phyloP scores from a whole-genome alignment of 1,140 invertebrate genomes.

The Drosophila fuyamai region DNA sequence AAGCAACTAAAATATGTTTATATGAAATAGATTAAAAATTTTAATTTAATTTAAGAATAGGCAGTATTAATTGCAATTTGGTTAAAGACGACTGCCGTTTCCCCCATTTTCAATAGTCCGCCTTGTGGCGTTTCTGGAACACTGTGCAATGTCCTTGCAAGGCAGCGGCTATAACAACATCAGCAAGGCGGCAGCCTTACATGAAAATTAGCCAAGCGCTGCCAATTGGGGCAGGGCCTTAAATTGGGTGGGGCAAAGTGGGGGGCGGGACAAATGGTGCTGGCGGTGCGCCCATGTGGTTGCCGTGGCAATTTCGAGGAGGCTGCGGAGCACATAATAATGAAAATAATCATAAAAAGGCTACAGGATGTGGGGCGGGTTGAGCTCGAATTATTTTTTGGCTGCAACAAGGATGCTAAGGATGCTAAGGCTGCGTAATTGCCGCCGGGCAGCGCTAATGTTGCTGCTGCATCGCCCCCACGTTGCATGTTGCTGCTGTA shows the following conservation, averaged over 20 bases:
- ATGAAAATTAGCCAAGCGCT: conserved; percentile 65
- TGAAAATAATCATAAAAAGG: conserved; percentile 73
- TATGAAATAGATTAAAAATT: too few species aligned
- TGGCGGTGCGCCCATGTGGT: conserved; percentile 65
- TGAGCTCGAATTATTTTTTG: conserved; percentile 44
- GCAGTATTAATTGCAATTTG: too few species aligned
- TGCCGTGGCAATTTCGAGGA: conserved; percentile 33
- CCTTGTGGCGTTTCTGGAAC: neutral
- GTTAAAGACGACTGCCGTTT: too few species aligned
- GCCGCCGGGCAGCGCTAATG: conserved; percentile 11
- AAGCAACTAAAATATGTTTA: too few species aligned
- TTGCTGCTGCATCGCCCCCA: neutral
- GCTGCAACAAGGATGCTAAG: conserved; percentile 17
- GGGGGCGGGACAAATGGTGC: conserved; percentile 14
- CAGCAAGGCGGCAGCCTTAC: conserved; percentile 68
- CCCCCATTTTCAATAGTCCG: too few species aligned
- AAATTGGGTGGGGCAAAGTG: neutral
- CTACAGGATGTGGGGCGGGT: conserved; percentile 25
- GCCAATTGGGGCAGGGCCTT: conserved; percentile 7
- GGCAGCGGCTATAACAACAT: conserved; percentile 54
- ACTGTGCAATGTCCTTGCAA: conserved; percentile 55
- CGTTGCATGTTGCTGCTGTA: conserved; percentile 12
- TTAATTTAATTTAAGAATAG: too few species aligned
- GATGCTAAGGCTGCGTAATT: conserved; percentile 11
- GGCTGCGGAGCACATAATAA: conserved; percentile 52